phyloP scores from a whole-genome alignment of 1,140 invertebrate genomes.

The Mesaphorura yosii region DNA sequence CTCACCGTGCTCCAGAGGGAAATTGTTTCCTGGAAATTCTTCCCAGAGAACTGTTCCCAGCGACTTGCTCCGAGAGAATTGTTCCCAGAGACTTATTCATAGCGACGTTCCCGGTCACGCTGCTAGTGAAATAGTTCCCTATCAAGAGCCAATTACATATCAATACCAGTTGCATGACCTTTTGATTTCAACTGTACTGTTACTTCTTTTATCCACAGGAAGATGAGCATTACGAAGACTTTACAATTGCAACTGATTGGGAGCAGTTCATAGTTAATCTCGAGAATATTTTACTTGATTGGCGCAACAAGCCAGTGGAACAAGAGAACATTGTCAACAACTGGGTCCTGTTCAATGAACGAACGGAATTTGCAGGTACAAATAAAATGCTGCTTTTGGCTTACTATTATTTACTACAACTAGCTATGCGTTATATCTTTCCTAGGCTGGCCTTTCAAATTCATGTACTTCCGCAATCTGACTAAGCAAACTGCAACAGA shows the following conservation, averaged over 20 bases:
- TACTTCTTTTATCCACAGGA: not conserved
- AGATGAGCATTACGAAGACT: constrained; percentile 30
- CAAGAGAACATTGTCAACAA: constrained; percentile 35
- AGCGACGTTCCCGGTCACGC: no score
- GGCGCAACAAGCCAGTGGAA: constrained; percentile 51
- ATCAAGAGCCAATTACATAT: no score
- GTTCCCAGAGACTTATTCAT: not conserved
- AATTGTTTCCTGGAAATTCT: no score
- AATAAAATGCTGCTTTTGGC: constrained; percentile 32
- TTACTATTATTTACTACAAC: constrained; percentile 11
- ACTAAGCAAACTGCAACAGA: not conserved
- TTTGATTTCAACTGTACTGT: not conserved
- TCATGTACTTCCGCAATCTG: constrained; percentile 21
- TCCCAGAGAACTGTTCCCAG: no score
- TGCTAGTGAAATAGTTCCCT: no score
- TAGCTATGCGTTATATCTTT: constrained; percentile 4
- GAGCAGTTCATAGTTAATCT: constrained; percentile 82
- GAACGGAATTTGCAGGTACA: constrained; percentile 48
- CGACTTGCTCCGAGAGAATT: no score
- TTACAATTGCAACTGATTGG: constrained; percentile 68
- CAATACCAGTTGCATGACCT: no score
- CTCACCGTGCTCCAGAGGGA: no score
- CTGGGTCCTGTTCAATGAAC: constrained; percentile 47
- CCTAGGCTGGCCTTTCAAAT: constrained; percentile 23
- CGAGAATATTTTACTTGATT: constrained; percentile 79